A percentile compares a stretch with the other conserved stretches of the same genome.
Evolutionary conservation across 2,797 vertebrate species (phyloP).

Genomic region (Dallia pectoralis): DNA sequence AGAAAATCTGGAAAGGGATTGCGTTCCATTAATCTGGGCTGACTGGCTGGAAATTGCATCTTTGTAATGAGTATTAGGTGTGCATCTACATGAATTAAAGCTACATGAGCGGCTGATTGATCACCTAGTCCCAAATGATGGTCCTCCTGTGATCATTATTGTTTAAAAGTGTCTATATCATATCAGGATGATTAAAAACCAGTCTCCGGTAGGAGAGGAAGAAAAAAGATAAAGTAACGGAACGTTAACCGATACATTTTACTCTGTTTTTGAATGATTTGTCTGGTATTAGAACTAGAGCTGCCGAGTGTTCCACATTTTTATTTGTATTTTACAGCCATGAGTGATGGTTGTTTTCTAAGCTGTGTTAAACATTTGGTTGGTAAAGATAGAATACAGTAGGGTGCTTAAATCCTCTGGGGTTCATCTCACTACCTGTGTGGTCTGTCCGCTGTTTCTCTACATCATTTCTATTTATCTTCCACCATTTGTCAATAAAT

Average conservation of each 20-base stretch:
- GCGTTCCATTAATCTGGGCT: slow-evolving; percentile 79
- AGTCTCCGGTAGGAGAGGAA: slow-evolving; percentile 28
- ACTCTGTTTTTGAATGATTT: background rate
- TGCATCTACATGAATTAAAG: slow-evolving; percentile 88
- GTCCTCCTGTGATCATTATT: slow-evolving; percentile 76
- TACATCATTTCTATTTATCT: background rate
- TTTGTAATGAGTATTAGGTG: slow-evolving; percentile 88
- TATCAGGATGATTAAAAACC: slow-evolving; percentile 78
- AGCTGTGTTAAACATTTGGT: background rate
- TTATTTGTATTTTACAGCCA: background rate
- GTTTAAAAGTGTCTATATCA: slow-evolving; percentile 81
- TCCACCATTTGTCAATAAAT: slow-evolving; percentile 16
- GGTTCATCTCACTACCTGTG: background rate
- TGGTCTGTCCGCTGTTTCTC: background rate
- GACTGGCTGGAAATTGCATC: slow-evolving; percentile 84
- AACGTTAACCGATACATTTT: slow-evolving; percentile 44
- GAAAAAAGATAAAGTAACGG: slow-evolving; percentile 56
- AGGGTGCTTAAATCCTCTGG: background rate
- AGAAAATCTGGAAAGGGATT: slow-evolving; percentile 70
- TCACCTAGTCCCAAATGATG: slow-evolving; percentile 76
- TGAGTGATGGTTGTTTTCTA: background rate
- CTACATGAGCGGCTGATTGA: slow-evolving; percentile 82
- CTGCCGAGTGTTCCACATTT: slow-evolving; percentile 11
- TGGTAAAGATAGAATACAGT: background rate
- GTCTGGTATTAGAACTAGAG: slow-evolving; percentile 2